Percentiles rank a stretch among this genome's conserved stretches.
phyloP scores from a whole-genome alignment of 2,888 invertebrate genomes.

The Scaptomyza cyrtandrae region DNA sequence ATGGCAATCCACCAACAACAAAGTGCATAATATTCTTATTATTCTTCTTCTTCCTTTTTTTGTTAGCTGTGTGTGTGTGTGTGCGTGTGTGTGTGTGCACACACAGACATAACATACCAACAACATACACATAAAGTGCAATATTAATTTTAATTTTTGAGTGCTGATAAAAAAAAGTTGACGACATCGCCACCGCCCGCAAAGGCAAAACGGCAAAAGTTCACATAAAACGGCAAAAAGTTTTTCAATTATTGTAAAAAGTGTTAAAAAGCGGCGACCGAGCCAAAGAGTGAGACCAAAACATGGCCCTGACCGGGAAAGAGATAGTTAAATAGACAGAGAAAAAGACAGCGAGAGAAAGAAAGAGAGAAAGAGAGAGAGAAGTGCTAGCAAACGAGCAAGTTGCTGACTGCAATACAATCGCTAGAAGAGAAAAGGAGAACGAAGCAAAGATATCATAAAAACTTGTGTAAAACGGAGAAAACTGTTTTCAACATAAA shows the following conservation, averaged over 20 bases:
- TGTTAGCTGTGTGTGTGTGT: not conserved
- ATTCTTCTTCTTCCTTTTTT: not conserved
- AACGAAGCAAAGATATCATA: conserved; percentile 18
- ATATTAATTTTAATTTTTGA: conserved; percentile 56
- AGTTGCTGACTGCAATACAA: no score
- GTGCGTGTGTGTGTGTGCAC: not conserved
- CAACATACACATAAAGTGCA: conserved; percentile 34
- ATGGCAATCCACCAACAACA: conserved; percentile 18
- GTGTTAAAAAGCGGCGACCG: conserved; percentile 63
- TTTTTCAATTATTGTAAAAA: conserved; percentile 77
- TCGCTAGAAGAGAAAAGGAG: conserved; percentile 11
- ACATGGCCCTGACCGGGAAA: not conserved
- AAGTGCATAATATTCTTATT: conserved; percentile 16
- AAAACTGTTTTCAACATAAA: conserved; percentile 27
- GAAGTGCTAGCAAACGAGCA: no score
- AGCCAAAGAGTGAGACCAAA: conserved; percentile 10
- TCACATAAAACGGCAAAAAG: conserved; percentile 72
- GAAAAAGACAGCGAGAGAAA: no score
- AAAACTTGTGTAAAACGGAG: conserved; percentile 9
- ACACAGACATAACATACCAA: not conserved
- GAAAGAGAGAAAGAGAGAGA: conserved; percentile 7
- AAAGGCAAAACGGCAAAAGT: conserved; percentile 60
- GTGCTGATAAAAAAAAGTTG: conserved; percentile 62
- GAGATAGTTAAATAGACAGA: not conserved
- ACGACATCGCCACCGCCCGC: conserved; percentile 40